Percentiles rank a stretch among this genome's conserved stretches.
Evolutionary conservation across 2,113 vertebrate genomes (phyloP).

Genomic region (Telmatochromis brichardi): DNA sequence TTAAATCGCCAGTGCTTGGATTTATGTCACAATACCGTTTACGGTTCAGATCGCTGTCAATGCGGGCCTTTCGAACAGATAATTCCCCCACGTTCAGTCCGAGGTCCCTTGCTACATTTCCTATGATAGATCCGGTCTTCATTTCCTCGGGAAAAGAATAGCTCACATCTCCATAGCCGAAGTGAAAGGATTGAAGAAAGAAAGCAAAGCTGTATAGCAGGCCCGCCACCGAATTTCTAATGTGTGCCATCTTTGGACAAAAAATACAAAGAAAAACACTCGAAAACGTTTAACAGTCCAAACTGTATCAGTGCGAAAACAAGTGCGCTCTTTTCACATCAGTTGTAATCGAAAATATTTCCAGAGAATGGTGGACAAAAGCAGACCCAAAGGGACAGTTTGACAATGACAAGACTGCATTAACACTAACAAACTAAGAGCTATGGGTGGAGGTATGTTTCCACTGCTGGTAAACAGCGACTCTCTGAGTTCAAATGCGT

Average conservation of each 20-base stretch:
- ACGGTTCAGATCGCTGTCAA: conserved; percentile 10
- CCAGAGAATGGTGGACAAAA: neutral
- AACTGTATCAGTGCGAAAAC: neutral
- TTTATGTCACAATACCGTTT: neutral
- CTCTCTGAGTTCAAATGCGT: neutral
- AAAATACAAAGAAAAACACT: neutral
- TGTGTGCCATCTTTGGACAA: neutral
- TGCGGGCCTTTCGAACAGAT: conserved; percentile 17
- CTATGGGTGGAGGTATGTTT: neutral
- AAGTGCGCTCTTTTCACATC: neutral
- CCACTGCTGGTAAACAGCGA: neutral
- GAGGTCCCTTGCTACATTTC: conserved; percentile 66
- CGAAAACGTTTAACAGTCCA: neutral
- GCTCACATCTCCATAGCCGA: conserved; percentile 29
- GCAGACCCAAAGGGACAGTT: neutral
- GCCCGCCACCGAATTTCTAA: neutral
- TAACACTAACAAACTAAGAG: neutral
- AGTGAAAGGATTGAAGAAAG: neutral
- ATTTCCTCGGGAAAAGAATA: conserved; percentile 65
- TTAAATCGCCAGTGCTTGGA: neutral
- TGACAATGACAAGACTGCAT: neutral
- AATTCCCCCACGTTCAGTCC: neutral
- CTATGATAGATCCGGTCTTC: conserved; percentile 63
- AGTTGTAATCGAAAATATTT: neutral
- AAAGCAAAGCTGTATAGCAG: neutral